A percentile compares a stretch with the other conserved stretches of the same genome.
These are phyloP conservation scores for Drosophila azteca DNA, from an alignment of 1,140 invertebrate genomes.

Conservation along the genomic window DNA sequence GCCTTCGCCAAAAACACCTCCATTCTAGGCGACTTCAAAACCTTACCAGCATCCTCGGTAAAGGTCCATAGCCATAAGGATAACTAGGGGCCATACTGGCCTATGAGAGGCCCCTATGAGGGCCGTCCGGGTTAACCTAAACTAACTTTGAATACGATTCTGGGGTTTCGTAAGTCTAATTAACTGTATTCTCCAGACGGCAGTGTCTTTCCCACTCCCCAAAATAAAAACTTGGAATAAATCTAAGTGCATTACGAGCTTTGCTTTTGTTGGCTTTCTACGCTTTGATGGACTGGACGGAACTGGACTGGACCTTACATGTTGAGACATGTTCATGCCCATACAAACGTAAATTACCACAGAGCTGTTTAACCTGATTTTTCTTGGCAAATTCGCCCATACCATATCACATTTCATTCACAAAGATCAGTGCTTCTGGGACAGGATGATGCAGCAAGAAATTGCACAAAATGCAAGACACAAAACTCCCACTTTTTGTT, in stretches of 20 bases:
- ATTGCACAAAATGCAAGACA: conserved; percentile 52
- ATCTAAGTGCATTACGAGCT: conserved; percentile 48
- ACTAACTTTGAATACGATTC: neutral
- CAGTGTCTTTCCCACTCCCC: neutral
- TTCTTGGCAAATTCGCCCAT: conserved; percentile 54
- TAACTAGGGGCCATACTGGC: too few species aligned
- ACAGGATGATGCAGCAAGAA: conserved; percentile 67
- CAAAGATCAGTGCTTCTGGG: conserved; percentile 45
- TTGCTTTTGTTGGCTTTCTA: conserved; percentile 2
- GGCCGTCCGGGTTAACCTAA: too few species aligned
- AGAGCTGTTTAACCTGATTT: conserved; percentile 78
- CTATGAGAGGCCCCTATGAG: too few species aligned
- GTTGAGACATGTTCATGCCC: conserved; percentile 5
- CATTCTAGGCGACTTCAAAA: too few species aligned
- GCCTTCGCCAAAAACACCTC: too few species aligned
- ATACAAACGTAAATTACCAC: conserved; percentile 65
- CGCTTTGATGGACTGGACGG: too few species aligned
- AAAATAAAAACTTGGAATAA: conserved; percentile 22
- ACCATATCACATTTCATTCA: conserved; percentile 64
- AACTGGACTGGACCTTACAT: too few species aligned
- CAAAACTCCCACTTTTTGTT: conserved; percentile 50
- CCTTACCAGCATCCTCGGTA: too few species aligned
- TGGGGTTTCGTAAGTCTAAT: too few species aligned
- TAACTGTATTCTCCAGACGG: neutral
- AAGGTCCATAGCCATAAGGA: too few species aligned